Conservation (phyloP, 92 coral and sea anemone species). For the Montipora capitata region DNA sequence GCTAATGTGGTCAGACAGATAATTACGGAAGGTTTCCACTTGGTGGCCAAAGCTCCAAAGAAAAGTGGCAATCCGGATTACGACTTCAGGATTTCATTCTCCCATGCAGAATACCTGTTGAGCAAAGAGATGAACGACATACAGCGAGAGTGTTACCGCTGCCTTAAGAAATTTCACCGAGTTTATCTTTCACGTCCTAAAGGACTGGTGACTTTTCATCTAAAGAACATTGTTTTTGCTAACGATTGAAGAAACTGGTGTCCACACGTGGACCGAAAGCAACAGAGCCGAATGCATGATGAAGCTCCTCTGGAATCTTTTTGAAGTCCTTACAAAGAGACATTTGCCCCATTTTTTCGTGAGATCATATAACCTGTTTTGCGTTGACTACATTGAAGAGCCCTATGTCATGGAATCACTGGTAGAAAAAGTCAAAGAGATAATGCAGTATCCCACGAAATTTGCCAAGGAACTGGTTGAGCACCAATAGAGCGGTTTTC, state of each 20-base stretch:
- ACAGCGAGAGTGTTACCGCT: conserved; percentile 84
- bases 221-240: conserved; percentile 78
- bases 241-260: conserved; percentile 65
- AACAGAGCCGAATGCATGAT: conserved; percentile 73
- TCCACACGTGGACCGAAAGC: conserved; percentile 67
- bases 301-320: conserved; percentile 72
- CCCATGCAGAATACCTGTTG: conserved; percentile 82
- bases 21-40: conserved; percentile 60
- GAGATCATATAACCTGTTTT: conserved; percentile 70
- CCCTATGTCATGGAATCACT: conserved; percentile 55
- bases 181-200: conserved; percentile 34
- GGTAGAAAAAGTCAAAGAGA: conserved; percentile 61
- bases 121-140: conserved; percentile 68
- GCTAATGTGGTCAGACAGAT: conserved; percentile 58
- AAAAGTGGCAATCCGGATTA: conserved; percentile 46
- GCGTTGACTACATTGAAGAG: conserved; percentile 53
- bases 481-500: too few relatives aligned
- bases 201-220: conserved; percentile 61
- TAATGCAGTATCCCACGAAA: conserved; percentile 57
- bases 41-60: conserved; percentile 79
- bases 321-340: conserved; percentile 54
- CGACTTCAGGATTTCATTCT: conserved; percentile 85
- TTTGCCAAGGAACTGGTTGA: conserved; percentile 22
- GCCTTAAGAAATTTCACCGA: conserved; percentile 74
- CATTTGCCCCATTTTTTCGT: conserved; percentile 78